phyloP scores from a whole-genome alignment of 1,140 invertebrate genomes.

The Oscheius sp. region DNA sequence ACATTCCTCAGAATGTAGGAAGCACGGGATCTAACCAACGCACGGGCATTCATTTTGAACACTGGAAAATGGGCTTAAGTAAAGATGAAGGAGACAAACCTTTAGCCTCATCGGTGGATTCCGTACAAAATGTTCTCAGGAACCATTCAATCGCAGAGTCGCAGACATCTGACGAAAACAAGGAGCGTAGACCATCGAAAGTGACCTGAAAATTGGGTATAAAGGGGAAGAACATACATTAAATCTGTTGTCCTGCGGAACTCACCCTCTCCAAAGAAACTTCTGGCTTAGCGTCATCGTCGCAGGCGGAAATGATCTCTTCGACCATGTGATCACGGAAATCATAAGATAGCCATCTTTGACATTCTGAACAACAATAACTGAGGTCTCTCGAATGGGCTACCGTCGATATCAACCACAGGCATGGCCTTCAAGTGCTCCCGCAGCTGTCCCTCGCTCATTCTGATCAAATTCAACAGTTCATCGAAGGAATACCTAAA shows the following conservation, averaged over 20 bases:
- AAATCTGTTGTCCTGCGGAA: no score
- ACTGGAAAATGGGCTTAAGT: neutral
- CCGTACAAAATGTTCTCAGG: neutral
- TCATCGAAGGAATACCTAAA: neutral
- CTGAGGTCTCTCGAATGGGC: neutral
- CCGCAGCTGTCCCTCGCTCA: neutral
- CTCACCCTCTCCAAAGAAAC: neutral
- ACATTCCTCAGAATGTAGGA: neutral
- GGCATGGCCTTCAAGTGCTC: neutral
- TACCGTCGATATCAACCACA: neutral
- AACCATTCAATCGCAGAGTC: slow-evolving; percentile 1
- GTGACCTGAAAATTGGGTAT: neutral
- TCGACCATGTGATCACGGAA: neutral
- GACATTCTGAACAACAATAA: neutral
- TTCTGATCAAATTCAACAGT: neutral
- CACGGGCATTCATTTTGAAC: neutral
- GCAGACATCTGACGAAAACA: neutral
- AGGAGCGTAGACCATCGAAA: neutral
- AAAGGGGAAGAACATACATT: no score
- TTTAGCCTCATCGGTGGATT: neutral
- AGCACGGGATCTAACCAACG: neutral
- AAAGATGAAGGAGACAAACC: neutral
- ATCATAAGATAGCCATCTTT: slow-evolving; percentile 1
- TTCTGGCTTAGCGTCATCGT: neutral
- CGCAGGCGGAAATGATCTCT: neutral